Percentiles rank a stretch among this genome's conserved stretches.
Evolutionary conservation across 2,888 invertebrate genomes (phyloP).

Genomic region (Opisthograptis luteolata): DNA sequence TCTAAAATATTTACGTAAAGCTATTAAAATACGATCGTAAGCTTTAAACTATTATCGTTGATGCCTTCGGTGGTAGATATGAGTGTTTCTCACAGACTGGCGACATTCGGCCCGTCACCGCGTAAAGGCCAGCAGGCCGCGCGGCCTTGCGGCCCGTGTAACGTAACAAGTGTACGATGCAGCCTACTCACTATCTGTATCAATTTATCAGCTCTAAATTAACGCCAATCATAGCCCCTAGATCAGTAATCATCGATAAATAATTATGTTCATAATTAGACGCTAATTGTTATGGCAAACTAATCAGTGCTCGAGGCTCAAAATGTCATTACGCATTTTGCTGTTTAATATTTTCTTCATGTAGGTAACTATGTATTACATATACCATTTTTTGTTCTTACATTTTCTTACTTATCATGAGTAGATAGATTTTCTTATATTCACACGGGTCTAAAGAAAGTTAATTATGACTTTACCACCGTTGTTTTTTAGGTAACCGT

Average conservation of each 20-base stretch:
- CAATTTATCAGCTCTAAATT: conserved; percentile 32
- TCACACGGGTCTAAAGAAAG: too few relatives aligned
- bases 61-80: conserved; percentile 23
- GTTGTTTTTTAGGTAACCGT: too few relatives aligned
- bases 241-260: conserved; percentile 8
- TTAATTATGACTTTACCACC: too few relatives aligned
- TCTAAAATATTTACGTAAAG: conserved; percentile 1
- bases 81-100: conserved; percentile 35
- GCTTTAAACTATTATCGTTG: conserved; percentile 12
- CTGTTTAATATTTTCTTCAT: neutral
- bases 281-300: conserved; percentile 11
- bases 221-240: conserved; percentile 8
- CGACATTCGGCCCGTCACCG: conserved; percentile 73
- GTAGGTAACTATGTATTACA: too few relatives aligned
- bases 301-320: conserved; percentile 1
- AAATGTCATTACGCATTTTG: neutral
- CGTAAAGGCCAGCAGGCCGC: conserved; percentile 60
- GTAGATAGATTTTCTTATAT: too few relatives aligned
- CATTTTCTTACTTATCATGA: too few relatives aligned
- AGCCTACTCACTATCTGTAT: conserved; percentile 29
- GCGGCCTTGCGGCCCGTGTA: conserved; percentile 61
- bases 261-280: conserved; percentile 21
- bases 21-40: conserved; percentile 9
- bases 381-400: too few relatives aligned
- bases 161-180: conserved; percentile 68